A percentile compares a stretch with the other conserved stretches of the same genome.
Evolutionary conservation across 2,888 invertebrate species (phyloP).

Genomic region (Lepidocyrtinus sp.): DNA sequence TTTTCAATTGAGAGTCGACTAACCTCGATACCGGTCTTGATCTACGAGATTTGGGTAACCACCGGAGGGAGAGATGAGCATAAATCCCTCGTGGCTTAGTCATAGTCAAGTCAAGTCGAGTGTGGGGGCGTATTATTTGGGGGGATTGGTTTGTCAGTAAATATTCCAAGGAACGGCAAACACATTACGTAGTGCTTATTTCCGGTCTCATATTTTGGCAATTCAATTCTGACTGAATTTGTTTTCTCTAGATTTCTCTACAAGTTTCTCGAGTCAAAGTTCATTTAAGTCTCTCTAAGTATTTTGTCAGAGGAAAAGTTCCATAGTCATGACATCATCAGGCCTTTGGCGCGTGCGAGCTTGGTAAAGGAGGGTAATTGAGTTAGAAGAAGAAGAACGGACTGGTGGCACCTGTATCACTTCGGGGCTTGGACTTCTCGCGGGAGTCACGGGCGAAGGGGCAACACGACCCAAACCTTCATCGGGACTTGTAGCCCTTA

Average conservation of each 20-base stretch:
- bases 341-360: constrained; percentile 50
- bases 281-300: neutral
- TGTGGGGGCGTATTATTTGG: too few species aligned
- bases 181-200: too few species aligned
- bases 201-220: neutral
- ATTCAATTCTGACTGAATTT: neutral
- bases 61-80: neutral
- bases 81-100: neutral
- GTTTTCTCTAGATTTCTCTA: too few species aligned
- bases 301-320: constrained; percentile 48
- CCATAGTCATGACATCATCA: constrained; percentile 57
- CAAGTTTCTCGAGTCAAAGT: neutral
- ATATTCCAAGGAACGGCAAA: too few species aligned
- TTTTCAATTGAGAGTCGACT: constrained; percentile 28
- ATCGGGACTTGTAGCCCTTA: constrained; percentile 49
- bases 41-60: neutral
- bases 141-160: too few species aligned
- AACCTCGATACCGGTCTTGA: constrained; percentile 53
- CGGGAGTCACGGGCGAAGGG: constrained; percentile 71
- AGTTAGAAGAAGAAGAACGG: constrained; percentile 58
- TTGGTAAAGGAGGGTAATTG: constrained; percentile 58
- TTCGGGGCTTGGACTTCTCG: constrained; percentile 73
- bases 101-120: too few species aligned
- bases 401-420: constrained; percentile 73
- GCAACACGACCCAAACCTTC: constrained; percentile 67